These are phyloP conservation scores for Rousettus madagascariensis DNA, from an alignment of 2,797 vertebrate species.

Conservation along the genomic window DNA sequence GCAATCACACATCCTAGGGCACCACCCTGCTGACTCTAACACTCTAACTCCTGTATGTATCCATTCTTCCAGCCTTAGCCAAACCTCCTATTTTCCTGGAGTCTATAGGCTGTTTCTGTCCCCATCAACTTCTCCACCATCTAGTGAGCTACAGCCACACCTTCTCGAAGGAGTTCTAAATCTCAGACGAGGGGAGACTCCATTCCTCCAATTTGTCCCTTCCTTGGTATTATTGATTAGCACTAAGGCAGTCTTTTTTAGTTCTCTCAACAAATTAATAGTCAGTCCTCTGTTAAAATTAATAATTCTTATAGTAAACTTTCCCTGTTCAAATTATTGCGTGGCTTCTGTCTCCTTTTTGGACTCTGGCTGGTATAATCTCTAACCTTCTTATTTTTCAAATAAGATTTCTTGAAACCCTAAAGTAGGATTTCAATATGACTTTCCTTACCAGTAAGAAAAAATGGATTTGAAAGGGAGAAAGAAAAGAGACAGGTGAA, in stretches of 20 bases:
- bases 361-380: background rate
- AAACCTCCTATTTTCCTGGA: background rate
- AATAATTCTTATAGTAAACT: background rate
- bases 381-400: background rate
- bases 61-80: background rate
- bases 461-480: background rate
- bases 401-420: background rate
- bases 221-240: background rate
- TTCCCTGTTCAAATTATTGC: background rate
- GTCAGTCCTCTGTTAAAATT: background rate
- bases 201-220: background rate
- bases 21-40: background rate
- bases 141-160: background rate
- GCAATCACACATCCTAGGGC: background rate
- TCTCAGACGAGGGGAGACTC: background rate
- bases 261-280: background rate
- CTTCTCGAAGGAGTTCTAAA: background rate
- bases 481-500: background rate
- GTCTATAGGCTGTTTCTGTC: background rate
- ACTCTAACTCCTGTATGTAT: accelerated
- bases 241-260: background rate
- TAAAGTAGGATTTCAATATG: background rate
- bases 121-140: background rate
- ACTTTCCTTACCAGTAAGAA: background rate
- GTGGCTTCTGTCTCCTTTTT: background rate